phyloP scores from a whole-genome alignment of 1,140 invertebrate genomes.

The Frieseomelitta varia region DNA sequence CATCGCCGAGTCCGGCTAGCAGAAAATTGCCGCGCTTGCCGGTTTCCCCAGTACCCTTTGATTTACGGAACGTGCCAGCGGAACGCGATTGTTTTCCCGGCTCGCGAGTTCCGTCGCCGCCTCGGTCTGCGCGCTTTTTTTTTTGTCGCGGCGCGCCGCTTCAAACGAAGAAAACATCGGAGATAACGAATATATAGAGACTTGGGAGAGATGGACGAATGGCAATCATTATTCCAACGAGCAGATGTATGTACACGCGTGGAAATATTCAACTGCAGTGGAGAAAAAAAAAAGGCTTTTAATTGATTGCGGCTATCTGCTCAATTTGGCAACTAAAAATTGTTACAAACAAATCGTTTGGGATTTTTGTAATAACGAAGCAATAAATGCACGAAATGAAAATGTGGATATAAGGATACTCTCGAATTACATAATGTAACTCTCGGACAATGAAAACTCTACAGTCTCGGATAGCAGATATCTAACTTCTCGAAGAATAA shows the following conservation, averaged over 20 bases:
- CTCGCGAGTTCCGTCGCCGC: neutral
- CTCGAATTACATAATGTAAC: no score
- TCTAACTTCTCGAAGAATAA: no score
- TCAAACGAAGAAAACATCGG: neutral
- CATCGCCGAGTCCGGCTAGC: neutral
- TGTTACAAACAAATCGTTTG: no score
- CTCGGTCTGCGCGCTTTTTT: neutral
- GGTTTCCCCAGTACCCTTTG: neutral
- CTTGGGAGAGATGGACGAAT: neutral
- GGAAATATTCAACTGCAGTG: neutral
- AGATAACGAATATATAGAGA: neutral
- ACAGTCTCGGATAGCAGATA: no score
- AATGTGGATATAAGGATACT: no score
- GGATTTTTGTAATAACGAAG: no score
- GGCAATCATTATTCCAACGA: neutral
- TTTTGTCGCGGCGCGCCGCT: neutral
- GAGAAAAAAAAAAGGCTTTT: no score
- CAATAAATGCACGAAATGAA: no score
- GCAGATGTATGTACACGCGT: no score
- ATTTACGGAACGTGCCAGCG: neutral
- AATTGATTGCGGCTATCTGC: no score
- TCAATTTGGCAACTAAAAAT: no score
- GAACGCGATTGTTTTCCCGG: conserved; percentile 17
- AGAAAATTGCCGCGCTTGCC: conserved; percentile 19
- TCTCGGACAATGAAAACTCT: no score